phyloP scores from a whole-genome alignment of 2,797 vertebrate species.

The Onychomys torridus region DNA sequence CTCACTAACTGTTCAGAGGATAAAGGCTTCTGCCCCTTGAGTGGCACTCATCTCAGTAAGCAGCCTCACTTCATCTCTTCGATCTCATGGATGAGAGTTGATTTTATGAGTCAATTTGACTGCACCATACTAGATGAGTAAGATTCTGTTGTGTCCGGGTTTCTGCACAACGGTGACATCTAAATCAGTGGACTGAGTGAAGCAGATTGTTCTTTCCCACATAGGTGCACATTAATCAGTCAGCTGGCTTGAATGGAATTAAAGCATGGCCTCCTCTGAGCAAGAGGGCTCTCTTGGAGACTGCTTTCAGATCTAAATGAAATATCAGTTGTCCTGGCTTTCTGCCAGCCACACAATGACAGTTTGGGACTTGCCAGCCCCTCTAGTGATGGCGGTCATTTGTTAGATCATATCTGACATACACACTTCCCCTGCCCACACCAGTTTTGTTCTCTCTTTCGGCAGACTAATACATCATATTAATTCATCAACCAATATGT shows the following conservation, averaged over 20 bases:
- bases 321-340: background rate
- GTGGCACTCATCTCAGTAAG: background rate
- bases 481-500: background rate
- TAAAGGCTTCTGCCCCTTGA: background rate
- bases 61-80: background rate
- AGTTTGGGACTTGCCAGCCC: background rate
- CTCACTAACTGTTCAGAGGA: background rate
- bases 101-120: background rate
- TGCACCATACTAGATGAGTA: background rate
- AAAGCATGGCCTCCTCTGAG: background rate
- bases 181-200: background rate
- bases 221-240: background rate
- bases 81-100: background rate
- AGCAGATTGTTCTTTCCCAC: background rate
- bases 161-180: background rate
- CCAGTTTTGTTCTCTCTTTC: background rate
- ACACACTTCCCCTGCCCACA: background rate
- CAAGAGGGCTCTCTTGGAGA: background rate
- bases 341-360: background rate
- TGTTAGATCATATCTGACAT: background rate
- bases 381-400: background rate
- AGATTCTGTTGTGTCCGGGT: background rate
- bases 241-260: background rate
- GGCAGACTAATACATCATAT: background rate
- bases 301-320: background rate